These are phyloP conservation scores for Eupithecia pulchellata DNA, from an alignment of 2,888 invertebrate genomes.

Conservation along the genomic window DNA sequence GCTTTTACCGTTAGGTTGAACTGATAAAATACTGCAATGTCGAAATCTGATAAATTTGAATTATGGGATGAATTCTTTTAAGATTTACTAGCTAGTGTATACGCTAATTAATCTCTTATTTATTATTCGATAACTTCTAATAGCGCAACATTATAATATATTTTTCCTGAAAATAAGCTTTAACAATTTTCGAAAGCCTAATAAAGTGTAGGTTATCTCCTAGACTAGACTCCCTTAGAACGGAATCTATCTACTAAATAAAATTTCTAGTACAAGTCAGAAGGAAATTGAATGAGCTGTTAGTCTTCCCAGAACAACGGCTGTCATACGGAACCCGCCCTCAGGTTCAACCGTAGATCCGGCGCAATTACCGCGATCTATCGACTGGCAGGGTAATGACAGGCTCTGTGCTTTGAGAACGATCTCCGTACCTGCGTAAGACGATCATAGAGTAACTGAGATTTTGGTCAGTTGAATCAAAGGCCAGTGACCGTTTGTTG, in stretches of 20 bases:
- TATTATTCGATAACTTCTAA: neutral
- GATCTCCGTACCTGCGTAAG: constrained; percentile 23
- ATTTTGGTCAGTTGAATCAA: constrained; percentile 1
- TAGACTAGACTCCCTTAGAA: neutral
- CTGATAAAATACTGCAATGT: neutral
- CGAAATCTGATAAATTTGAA: neutral
- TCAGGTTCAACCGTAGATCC: constrained; percentile 57
- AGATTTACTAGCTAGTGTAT: neutral
- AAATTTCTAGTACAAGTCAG: neutral
- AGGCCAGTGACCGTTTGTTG: neutral
- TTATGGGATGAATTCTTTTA: neutral
- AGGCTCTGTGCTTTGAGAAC: constrained; percentile 61
- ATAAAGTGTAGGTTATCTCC: neutral
- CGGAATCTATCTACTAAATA: neutral
- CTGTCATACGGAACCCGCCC: constrained; percentile 56
- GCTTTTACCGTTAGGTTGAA: neutral
- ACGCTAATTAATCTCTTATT: no score
- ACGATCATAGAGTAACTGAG: constrained; percentile 14
- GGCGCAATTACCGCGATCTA: constrained; percentile 43
- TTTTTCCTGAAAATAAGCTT: neutral
- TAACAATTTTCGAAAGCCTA: no score
- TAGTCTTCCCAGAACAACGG: constrained; percentile 7
- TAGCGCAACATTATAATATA: neutral
- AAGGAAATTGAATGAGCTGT: constrained; percentile 3
- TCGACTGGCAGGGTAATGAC: constrained; percentile 64